Evolutionary conservation across 2,888 invertebrate species (phyloP).

Genomic region (Loripinus fragilis): DNA sequence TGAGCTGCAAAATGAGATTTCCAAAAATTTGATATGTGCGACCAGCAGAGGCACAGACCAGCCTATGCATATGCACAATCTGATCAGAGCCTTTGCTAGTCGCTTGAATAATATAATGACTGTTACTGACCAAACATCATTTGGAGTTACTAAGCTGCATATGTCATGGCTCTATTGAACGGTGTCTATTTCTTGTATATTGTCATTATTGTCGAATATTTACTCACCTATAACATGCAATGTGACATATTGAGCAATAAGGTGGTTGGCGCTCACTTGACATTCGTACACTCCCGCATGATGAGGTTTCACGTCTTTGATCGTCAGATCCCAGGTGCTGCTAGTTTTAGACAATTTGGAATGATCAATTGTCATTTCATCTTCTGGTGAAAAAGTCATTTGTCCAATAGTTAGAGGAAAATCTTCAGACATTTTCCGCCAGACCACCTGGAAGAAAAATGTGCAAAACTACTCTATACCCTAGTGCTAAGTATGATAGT

Average conservation of each 20-base stretch:
- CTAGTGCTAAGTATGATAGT: no score
- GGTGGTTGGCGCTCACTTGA: constrained; percentile 63
- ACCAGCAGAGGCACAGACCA: no score
- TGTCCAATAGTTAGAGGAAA: constrained; percentile 71
- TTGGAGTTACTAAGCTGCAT: no score
- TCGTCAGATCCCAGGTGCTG: constrained; percentile 68
- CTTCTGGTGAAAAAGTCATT: constrained; percentile 68
- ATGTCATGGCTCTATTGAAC: no score
- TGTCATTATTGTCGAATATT: no score
- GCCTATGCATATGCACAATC: no score
- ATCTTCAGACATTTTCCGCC: constrained; percentile 66
- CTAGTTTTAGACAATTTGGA: constrained; percentile 45
- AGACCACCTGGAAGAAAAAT: constrained; percentile 64
- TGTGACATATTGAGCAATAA: constrained; percentile 63
- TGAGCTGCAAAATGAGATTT: no score
- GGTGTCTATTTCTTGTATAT: no score
- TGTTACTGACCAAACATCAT: no score
- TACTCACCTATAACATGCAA: constrained; percentile 68
- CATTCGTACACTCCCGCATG: constrained; percentile 72
- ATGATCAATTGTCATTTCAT: constrained; percentile 63
- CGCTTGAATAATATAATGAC: no score
- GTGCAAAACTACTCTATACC: not conserved
- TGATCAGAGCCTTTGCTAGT: no score
- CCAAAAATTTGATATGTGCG: no score
- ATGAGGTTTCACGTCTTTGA: constrained; percentile 62